Base-by-base conservation (phyloP, 1,140 invertebrate genomes). In the Musca domestica region DNA sequence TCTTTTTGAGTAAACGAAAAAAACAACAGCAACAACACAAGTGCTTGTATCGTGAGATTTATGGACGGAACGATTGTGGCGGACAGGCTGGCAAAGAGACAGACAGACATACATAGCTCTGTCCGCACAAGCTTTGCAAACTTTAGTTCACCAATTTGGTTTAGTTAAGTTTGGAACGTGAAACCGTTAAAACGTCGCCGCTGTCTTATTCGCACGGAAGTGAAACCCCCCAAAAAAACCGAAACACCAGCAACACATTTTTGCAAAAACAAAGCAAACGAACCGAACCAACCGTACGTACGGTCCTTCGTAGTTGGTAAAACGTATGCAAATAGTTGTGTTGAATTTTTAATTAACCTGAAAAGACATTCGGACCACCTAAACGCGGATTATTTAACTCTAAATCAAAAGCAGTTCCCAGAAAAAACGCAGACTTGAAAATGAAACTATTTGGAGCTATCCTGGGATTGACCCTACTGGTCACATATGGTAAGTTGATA, bases 81-180 rank as follows among this genome's bases (percentile, higher is more conserved):
- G 23, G 15, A 56, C 3, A 56, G 15, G 3, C 5, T 30, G 27
- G 15, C 25, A 30, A n/a, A n/a, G n/a, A n/a, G 48, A 5, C 23
- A 7, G 25, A 58, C 25, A 27, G 25, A 25, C 54, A 61, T 34
- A 61, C 51, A 20, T 17, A 51, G 48, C 20, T 17, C n/a, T n/a
- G 72, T 17, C n/a, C 25, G 30, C 56, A 54, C 49, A 54, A 76
- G 73, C 75, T 74, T 77, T 78, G 76, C 76, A 76, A 78, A 76
- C 76, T 72, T 78, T 74, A 67, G 56, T 71, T 71, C 20, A 65
- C 51, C 46, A 48, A 34, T 30, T 34, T 34, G 30, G 30, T 65
- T 65, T 74, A 78, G 76, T 78, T 78, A 76, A 78, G 76, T 78
- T 78, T 76, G 76, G 76, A 76, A 78, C 76, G 76, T 76, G 73